Percentiles rank a stretch among this genome's conserved stretches.
Evolutionary conservation across 2,888 invertebrate species (phyloP).

Genomic region (Pandemis corylana): DNA sequence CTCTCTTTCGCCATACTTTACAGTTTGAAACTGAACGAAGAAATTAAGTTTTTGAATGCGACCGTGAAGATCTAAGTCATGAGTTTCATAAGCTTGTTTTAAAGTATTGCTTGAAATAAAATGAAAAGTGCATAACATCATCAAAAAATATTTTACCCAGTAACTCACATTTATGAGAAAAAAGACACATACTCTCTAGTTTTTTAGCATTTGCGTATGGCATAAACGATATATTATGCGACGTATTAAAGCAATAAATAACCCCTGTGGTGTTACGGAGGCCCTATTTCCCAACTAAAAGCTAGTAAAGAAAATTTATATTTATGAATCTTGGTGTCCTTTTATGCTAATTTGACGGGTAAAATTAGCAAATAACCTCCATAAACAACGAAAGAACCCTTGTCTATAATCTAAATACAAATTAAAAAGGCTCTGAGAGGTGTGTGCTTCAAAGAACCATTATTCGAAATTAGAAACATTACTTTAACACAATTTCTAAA

Average conservation of each 20-base stretch:
- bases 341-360: slow-evolving; percentile 31
- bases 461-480: not conserved
- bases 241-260: slow-evolving; percentile 36
- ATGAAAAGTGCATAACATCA: not conserved
- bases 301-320: slow-evolving; percentile 10
- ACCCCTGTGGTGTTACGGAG: not conserved
- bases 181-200: not conserved
- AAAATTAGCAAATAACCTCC: slow-evolving; percentile 8
- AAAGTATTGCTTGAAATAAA: too few species aligned
- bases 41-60: too few species aligned
- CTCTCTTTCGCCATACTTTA: too few species aligned
- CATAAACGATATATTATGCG: slow-evolving; percentile 27
- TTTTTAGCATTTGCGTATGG: not conserved
- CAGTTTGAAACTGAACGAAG: too few species aligned
- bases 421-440: slow-evolving; percentile 9
- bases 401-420: slow-evolving; percentile 15
- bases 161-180: not conserved
- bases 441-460: not conserved
- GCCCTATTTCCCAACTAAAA: slow-evolving; percentile 25
- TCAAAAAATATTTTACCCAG: not conserved
- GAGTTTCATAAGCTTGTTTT: too few species aligned
- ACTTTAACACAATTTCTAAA: not conserved
- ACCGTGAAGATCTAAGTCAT: too few species aligned
- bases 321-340: slow-evolving; percentile 8
- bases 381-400: not conserved